These are phyloP conservation scores for Diarsia dahlii DNA, from an alignment of 2,888 invertebrate genomes.

Conservation along the genomic window DNA sequence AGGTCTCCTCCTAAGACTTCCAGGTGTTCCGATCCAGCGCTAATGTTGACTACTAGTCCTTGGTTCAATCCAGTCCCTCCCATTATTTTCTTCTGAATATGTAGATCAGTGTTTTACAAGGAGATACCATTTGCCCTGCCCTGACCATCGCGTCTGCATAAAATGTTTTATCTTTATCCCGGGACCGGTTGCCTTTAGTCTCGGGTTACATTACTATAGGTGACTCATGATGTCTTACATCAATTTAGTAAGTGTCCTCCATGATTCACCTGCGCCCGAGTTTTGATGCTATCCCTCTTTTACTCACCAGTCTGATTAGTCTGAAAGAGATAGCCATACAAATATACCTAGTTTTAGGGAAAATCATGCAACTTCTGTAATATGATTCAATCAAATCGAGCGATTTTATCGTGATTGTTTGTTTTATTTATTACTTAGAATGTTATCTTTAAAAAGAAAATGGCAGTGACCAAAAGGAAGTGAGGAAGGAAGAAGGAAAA, in stretches of 20 bases:
- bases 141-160: conserved; percentile 46
- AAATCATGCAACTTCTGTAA: conserved; percentile 38
- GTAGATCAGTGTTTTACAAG: background rate
- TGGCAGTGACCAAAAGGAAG: conserved; percentile 36
- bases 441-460: conserved; percentile 49
- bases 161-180: conserved; percentile 48
- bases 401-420: conserved; percentile 20
- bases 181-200: conserved; percentile 31
- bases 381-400: conserved; percentile 45
- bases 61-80: background rate
- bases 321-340: conserved; percentile 23
- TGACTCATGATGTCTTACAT: conserved; percentile 74
- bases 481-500: conserved; percentile 34
- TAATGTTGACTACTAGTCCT: background rate
- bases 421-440: conserved; percentile 42
- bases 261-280: conserved; percentile 66
- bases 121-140: background rate
- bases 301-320: background rate
- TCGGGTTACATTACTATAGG: conserved; percentile 56
- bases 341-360: conserved; percentile 34
- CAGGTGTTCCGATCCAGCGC: background rate
- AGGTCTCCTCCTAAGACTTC: background rate
- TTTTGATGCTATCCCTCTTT: conserved; percentile 39
- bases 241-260: conserved; percentile 75
- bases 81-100: background rate